These are phyloP conservation scores for Monochamus saltuarius DNA, from an alignment of 1,140 invertebrate genomes.

Conservation along the genomic window DNA sequence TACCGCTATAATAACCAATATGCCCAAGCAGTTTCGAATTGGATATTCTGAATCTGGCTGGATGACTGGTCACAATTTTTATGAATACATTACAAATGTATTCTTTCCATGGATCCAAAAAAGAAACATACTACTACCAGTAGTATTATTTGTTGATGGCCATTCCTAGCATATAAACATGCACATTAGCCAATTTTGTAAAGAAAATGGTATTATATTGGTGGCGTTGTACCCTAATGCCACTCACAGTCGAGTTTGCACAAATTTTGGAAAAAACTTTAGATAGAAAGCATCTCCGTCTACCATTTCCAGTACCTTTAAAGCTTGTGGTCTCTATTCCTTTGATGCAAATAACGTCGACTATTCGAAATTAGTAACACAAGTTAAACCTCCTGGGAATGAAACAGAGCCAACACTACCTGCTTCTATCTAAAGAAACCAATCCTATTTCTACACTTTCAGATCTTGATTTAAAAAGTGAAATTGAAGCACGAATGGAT, in stretches of 20 bases:
- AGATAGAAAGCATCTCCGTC: neutral
- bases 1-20: neutral
- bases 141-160: conserved; percentile 52
- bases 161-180: conserved; percentile 49
- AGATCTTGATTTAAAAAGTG: too few species aligned
- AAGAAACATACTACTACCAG: conserved; percentile 40
- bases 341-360: conserved; percentile 12
- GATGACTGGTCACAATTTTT: conserved; percentile 52
- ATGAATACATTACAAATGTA: conserved; percentile 51
- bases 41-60: conserved; percentile 49
- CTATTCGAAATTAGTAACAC: conserved; percentile 6
- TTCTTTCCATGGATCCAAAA: conserved; percentile 40
- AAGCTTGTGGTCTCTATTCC: conserved; percentile 6
- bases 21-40: conserved; percentile 16
- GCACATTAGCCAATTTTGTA: conserved; percentile 47
- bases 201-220: conserved; percentile 48
- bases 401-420: too few species aligned
- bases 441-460: too few species aligned
- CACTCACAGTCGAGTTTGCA: conserved; percentile 46
- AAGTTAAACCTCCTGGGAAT: too few species aligned
- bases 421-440: too few species aligned
- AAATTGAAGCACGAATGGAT: too few species aligned
- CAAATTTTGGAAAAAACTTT: conserved; percentile 16
- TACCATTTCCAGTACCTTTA: conserved; percentile 9
- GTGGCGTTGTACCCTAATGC: conserved; percentile 51